Base-by-base conservation (phyloP, 2,113 vertebrate species). In the Boleophthalmus pectinirostris region DNA sequence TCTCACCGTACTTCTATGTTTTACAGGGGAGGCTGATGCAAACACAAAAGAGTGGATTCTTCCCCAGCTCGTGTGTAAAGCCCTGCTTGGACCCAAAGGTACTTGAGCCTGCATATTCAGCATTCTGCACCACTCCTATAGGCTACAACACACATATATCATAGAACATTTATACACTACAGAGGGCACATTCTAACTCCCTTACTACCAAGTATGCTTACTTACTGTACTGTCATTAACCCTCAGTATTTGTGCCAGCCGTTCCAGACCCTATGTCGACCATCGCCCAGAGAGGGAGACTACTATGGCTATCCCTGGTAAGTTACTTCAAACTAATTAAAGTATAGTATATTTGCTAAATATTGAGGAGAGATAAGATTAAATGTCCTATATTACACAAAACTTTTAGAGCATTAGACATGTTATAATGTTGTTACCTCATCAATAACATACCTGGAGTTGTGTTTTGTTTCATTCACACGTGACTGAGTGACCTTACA, bases 21-120 rank as follows among this genome's bases (percentile, higher is more conserved):
- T 81, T 79, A 49, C 87, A 99, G 98, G 97, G 97, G 0, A 94
- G 94, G 70, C 85, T 98, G 71, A 83, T 97, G 16, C 95, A 96
- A 77, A 95, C 94, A 0, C 94, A 95, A 90, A 98, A 97, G 79
- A 95, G 91, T 0, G 98, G 98, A 16, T 98, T 94, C 83, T 99
- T 99, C 33, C 97, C 97, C 73, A 98, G 96, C 84, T 93, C 94
- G 0, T 96, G 94, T 0, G 98, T 99, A 45, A 98, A 98, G 79
- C 97, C 98, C 25, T 98, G 94, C 84, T 93, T 98, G 69, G 97
- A 98, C 13, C 95, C 95, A 3, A 94, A 96, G 94, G 97, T 97
- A 79, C 35, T 60, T 16, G 85, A 12, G 2, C 18, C 33, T 43
- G 29, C 29, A 9, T 10, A 61, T 20, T 64, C 16, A 63, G 18